phyloP scores from a whole-genome alignment of 2,888 invertebrate species.

The Drosophila setosimentum region DNA sequence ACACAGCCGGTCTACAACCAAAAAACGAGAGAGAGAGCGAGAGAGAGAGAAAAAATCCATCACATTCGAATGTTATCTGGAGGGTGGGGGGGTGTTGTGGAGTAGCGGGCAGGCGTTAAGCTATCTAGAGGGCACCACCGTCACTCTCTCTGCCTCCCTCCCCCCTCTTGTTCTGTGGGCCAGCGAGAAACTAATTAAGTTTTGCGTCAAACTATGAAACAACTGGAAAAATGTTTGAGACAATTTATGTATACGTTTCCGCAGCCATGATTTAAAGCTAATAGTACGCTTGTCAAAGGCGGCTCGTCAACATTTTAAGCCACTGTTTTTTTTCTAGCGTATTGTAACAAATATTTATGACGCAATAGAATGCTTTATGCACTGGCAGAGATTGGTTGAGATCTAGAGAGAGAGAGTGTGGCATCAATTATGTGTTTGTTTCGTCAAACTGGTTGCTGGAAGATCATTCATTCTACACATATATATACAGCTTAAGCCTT shows the following conservation, averaged over 20 bases:
- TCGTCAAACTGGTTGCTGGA: too few relatives aligned
- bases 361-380: constrained; percentile 17
- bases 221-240: constrained; percentile 55
- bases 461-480: neutral
- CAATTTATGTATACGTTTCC: constrained; percentile 62
- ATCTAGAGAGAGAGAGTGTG: neutral
- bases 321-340: constrained; percentile 10
- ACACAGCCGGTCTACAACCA: constrained; percentile 16
- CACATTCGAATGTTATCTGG: constrained; percentile 7
- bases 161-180: constrained; percentile 3
- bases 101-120: constrained; percentile 24
- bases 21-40: constrained; percentile 2
- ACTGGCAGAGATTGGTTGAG: neutral
- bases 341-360: constrained; percentile 45
- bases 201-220: constrained; percentile 72
- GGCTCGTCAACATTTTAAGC: constrained; percentile 29
- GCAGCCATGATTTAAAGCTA: constrained; percentile 52
- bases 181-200: constrained; percentile 74
- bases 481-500: neutral
- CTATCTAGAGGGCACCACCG: constrained; percentile 31
- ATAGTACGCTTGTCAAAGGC: constrained; percentile 36
- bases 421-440: too few relatives aligned
- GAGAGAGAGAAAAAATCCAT: neutral
- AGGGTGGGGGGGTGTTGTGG: neutral
- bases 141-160: neutral